Conservation (phyloP, 2,113 vertebrate species). For the Xiphophorus hellerii region DNA sequence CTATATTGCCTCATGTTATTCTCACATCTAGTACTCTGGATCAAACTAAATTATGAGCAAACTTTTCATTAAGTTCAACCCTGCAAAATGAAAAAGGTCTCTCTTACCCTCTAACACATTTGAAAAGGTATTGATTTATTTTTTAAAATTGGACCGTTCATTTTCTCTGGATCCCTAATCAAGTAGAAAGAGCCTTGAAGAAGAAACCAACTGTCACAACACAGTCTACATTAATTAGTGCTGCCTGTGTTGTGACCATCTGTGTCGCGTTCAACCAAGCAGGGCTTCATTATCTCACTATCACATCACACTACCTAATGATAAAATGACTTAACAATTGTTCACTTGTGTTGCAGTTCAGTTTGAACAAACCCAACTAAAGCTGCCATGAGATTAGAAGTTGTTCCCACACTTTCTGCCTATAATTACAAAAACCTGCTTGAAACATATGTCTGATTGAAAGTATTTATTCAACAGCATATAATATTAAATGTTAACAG, state of each 20-base stretch:
- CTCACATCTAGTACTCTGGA: not conserved
- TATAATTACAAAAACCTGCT: too few relatives aligned
- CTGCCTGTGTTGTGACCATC: not conserved
- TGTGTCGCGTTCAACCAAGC: not conserved
- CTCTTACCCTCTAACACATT: too few relatives aligned
- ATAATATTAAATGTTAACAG: not conserved
- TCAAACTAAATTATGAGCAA: not conserved
- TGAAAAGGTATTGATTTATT: not conserved
- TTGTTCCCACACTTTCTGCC: not conserved
- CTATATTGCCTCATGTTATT: not conserved
- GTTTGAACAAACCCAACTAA: not conserved
- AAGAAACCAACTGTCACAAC: not conserved
- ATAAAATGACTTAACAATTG: not conserved
- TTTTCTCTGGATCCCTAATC: not conserved
- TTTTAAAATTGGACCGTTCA: not conserved
- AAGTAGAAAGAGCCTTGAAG: not conserved
- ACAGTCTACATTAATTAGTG: not conserved
- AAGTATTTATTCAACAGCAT: not conserved
- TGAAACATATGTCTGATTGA: not conserved
- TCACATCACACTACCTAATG: not conserved
- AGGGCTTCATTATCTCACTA: conserved; percentile 1
- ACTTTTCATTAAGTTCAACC: not conserved
- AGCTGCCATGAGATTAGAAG: not conserved
- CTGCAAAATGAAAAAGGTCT: not conserved
- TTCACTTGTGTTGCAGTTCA: not conserved